These are phyloP conservation scores for Piscicola geometra DNA, from an alignment of 2,888 invertebrate genomes.

Conservation along the genomic window DNA sequence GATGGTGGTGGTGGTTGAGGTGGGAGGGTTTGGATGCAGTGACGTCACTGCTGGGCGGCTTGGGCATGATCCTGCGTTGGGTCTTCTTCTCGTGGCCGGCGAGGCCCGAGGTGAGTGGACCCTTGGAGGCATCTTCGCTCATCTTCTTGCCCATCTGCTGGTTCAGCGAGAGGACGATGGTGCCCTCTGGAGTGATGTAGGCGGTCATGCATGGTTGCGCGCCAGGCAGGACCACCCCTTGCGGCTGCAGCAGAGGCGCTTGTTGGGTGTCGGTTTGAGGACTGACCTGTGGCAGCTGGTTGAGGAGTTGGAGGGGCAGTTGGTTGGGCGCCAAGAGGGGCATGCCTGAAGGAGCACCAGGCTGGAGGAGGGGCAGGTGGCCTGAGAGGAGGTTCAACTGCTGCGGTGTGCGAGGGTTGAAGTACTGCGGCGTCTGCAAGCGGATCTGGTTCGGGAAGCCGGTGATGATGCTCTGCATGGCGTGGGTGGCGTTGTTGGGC, in stretches of 20 bases:
- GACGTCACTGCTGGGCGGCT: slow-evolving; percentile 19
- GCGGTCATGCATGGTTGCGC: slow-evolving; percentile 31
- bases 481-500: slow-evolving; percentile 20
- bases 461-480: slow-evolving; percentile 33
- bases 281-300: slow-evolving; percentile 33
- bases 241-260: slow-evolving; percentile 13
- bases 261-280: slow-evolving; percentile 12
- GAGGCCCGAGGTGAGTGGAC: not conserved
- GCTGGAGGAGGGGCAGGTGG: slow-evolving; percentile 12
- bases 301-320: slow-evolving; percentile 29
- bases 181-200: slow-evolving; percentile 32
- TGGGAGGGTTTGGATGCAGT: not conserved
- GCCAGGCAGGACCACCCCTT: slow-evolving; percentile 16
- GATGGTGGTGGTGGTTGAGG: not conserved
- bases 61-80: slow-evolving; percentile 32
- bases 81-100: slow-evolving; percentile 25
- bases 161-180: slow-evolving; percentile 27
- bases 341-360: slow-evolving; percentile 11
- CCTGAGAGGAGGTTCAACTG: slow-evolving; percentile 15
- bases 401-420: slow-evolving; percentile 22
- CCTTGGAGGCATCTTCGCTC: slow-evolving; percentile 11
- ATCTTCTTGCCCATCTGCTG: slow-evolving; percentile 22
- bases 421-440: slow-evolving; percentile 25
- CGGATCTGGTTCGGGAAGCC: slow-evolving; percentile 32
- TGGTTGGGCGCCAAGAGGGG: slow-evolving; percentile 27